Conservation (phyloP, 2,113 vertebrate species). For the Caranx melampygus region DNA sequence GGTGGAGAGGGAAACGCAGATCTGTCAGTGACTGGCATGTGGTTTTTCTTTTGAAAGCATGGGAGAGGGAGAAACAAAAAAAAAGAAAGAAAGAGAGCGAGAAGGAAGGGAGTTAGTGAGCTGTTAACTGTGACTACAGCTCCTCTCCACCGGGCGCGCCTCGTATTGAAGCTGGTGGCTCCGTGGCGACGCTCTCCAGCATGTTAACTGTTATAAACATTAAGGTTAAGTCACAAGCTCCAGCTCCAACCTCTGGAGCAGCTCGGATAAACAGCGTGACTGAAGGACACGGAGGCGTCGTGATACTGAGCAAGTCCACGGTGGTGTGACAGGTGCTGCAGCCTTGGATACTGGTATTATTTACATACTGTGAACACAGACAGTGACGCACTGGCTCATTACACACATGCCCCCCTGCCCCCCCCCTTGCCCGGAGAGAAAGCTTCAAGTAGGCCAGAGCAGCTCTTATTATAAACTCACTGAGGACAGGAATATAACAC, state of each 20-base stretch:
- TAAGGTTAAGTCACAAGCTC: slow-evolving; percentile 2
- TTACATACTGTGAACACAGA: slow-evolving; percentile 35
- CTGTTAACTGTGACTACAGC: not conserved
- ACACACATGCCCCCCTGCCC: slow-evolving; percentile 2
- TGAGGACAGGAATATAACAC: slow-evolving; percentile 57
- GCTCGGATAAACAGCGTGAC: not conserved
- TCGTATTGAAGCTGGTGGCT: slow-evolving; percentile 4
- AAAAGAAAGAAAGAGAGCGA: not conserved
- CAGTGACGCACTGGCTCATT: slow-evolving; percentile 11
- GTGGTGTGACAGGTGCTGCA: slow-evolving; percentile 29
- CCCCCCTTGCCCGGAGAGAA: not conserved
- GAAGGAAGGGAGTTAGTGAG: not conserved
- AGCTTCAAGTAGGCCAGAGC: slow-evolving; percentile 38
- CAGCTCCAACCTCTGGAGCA: not conserved
- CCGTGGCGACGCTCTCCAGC: not conserved
- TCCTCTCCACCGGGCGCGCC: not conserved
- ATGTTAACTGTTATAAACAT: slow-evolving; percentile 9
- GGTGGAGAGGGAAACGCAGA: slow-evolving; percentile 9
- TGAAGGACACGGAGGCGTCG: not conserved
- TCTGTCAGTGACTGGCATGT: not conserved
- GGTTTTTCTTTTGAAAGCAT: slow-evolving; percentile 45
- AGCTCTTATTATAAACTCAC: slow-evolving; percentile 58
- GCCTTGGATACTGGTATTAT: slow-evolving; percentile 12
- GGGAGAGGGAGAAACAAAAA: not conserved
- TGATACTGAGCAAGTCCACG: not conserved